Percentiles rank a stretch among this genome's conserved stretches.
phyloP scores from a whole-genome alignment of 1,140 invertebrate species.

The Copidosoma floridanum region DNA sequence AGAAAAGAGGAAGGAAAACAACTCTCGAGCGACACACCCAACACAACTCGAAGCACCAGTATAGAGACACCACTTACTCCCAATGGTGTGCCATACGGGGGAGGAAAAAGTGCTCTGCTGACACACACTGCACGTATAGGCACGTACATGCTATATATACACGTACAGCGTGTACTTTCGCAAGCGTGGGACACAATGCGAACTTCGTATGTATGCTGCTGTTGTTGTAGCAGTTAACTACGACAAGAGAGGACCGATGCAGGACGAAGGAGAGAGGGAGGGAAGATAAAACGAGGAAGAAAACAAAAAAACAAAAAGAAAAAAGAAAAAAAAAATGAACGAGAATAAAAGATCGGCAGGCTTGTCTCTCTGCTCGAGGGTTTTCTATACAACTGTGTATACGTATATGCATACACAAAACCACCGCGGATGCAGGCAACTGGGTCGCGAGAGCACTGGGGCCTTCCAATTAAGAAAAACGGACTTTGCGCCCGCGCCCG shows the following conservation, averaged over 20 bases:
- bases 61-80: too few relatives aligned
- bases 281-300: background rate
- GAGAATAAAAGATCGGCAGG: background rate
- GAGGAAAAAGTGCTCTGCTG: too few relatives aligned
- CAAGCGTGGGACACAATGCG: constrained; percentile 44
- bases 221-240: too few relatives aligned
- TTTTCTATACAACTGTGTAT: background rate
- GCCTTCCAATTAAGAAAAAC: constrained; percentile 39
- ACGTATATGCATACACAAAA: constrained; percentile 28
- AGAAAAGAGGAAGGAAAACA: too few relatives aligned
- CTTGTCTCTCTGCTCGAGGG: background rate
- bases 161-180: constrained; percentile 7
- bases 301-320: too few relatives aligned
- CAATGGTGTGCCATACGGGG: too few relatives aligned
- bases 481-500: constrained; percentile 12
- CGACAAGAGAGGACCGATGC: too few relatives aligned
- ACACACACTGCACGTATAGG: too few relatives aligned
- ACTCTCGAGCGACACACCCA: too few relatives aligned
- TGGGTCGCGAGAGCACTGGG: constrained; percentile 33
- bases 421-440: constrained; percentile 38
- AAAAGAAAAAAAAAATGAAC: background rate
- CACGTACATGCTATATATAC: too few relatives aligned
- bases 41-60: too few relatives aligned
- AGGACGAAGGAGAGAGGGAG: background rate
- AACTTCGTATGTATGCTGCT: constrained; percentile 39